A percentile compares a stretch with the other conserved stretches of the same genome.
Conservation (phyloP, 2,113 vertebrate genomes). For the Ceyx melanurus region DNA sequence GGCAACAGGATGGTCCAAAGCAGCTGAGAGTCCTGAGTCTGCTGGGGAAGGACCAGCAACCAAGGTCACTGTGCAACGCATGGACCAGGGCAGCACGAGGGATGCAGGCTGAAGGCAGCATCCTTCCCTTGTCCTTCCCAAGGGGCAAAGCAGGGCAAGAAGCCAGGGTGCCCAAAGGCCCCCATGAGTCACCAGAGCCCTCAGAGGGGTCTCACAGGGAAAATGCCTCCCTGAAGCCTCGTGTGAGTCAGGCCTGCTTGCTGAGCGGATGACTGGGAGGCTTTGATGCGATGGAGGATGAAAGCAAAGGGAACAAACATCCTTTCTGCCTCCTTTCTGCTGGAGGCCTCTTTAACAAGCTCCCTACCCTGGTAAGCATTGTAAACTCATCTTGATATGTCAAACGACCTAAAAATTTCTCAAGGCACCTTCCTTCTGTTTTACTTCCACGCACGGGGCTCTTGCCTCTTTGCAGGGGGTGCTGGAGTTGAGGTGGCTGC, state of each 20-base stretch:
- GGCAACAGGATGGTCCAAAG: not conserved
- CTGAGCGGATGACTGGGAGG: not conserved
- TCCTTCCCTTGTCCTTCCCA: not conserved
- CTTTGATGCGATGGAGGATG: not conserved
- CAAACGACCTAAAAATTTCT: not conserved
- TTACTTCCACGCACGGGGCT: accelerated
- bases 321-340: not conserved
- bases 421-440: not conserved
- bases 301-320: not conserved
- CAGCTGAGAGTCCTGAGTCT: accelerated
- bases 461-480: not conserved
- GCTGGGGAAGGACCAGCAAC: not conserved
- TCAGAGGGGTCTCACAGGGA: accelerated
- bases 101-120: not conserved
- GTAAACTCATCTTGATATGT: not conserved
- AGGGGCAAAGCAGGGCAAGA: not conserved
- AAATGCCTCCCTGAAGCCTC: not conserved
- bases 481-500: not conserved
- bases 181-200: not conserved
- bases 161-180: not conserved
- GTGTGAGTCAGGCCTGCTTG: not conserved
- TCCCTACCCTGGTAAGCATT: not conserved
- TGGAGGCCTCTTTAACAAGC: not conserved
- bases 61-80: accelerated
- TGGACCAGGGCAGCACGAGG: accelerated